A percentile compares a stretch with the other conserved stretches of the same genome.
These are phyloP conservation scores for Passer domesticus DNA, from an alignment of 2,113 vertebrate species.

Conservation along the genomic window DNA sequence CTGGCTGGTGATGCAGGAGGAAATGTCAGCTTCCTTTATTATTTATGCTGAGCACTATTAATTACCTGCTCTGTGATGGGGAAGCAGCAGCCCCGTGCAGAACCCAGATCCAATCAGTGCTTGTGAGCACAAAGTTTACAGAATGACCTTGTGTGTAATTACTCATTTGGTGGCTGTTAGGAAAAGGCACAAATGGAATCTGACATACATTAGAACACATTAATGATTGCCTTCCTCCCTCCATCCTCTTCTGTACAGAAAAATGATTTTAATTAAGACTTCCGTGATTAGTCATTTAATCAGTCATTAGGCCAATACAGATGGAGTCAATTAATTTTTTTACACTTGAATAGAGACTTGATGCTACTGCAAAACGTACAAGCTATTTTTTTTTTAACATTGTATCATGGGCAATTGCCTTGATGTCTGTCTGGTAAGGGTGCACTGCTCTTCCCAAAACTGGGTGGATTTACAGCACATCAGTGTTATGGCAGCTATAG, in stretches of 20 bases:
- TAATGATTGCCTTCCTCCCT: constrained; percentile 63
- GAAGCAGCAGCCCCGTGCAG: not conserved
- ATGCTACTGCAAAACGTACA: constrained; percentile 36
- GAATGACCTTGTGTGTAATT: constrained; percentile 60
- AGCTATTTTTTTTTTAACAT: constrained; percentile 8
- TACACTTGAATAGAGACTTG: constrained; percentile 71
- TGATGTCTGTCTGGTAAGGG: not conserved
- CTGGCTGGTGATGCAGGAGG: not conserved
- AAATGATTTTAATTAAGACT: constrained; percentile 78
- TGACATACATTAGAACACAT: constrained; percentile 48
- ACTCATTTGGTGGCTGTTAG: constrained; percentile 59
- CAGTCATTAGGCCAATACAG: constrained; percentile 77
- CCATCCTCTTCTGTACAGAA: constrained; percentile 55
- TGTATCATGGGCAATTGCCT: constrained; percentile 6
- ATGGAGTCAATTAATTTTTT: constrained; percentile 74
- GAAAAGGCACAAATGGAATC: constrained; percentile 51
- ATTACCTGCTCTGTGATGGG: constrained; percentile 5
- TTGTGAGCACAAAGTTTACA: not conserved
- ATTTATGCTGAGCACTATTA: constrained; percentile 26
- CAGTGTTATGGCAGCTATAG: not conserved
- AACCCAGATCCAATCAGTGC: constrained; percentile 28
- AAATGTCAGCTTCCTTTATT: constrained; percentile 24
- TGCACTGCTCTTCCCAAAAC: not conserved
- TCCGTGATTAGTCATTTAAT: constrained; percentile 78
- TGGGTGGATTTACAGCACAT: not conserved